phyloP scores from a whole-genome alignment of 2,113 vertebrate genomes.

The Tragelaphus imberbis region DNA sequence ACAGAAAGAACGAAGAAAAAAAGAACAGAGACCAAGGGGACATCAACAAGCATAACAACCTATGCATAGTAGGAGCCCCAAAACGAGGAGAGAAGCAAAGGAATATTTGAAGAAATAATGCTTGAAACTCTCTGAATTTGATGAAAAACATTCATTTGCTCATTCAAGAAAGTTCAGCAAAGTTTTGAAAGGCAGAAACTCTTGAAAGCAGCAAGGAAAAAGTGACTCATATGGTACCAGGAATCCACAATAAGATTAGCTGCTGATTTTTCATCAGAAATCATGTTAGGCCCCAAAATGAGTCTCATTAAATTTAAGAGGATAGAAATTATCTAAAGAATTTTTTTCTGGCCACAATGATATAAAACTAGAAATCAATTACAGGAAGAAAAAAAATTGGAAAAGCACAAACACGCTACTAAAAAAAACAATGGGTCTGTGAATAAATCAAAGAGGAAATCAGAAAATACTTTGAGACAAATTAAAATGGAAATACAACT shows the following conservation, averaged over 20 bases:
- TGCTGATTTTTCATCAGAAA: not conserved
- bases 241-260: not conserved
- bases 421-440: not conserved
- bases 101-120: not conserved
- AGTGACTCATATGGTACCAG: not conserved
- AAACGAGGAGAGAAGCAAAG: not conserved
- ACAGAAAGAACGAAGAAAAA: not conserved
- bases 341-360: not conserved
- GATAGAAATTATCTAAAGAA: not conserved
- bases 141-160: not conserved
- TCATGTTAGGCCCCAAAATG: not conserved
- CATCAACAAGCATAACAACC: not conserved
- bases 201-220: not conserved
- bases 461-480: not conserved
- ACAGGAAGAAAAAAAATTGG: not conserved
- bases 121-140: not conserved
- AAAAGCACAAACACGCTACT: not conserved
- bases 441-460: not conserved
- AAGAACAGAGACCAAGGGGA: not conserved
- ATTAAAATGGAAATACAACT: not conserved
- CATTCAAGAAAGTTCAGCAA: not conserved
- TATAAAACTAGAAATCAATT: not conserved
- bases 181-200: not conserved
- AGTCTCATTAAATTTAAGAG: not conserved
- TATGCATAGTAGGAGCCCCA: not conserved